phyloP scores from a whole-genome alignment of 2,888 invertebrate genomes.

The Cantharis rustica region DNA sequence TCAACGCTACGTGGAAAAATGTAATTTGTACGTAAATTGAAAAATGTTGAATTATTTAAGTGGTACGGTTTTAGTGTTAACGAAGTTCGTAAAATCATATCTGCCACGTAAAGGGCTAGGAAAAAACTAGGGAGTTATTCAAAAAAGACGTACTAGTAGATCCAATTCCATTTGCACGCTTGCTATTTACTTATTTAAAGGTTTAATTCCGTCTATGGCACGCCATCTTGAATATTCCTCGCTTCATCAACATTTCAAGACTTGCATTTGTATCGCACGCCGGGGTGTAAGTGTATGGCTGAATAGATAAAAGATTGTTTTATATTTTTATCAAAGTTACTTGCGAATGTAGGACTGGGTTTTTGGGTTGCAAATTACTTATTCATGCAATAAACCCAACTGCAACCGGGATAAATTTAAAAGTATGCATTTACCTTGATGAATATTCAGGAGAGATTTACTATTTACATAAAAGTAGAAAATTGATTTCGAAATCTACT shows the following conservation, averaged over 20 bases:
- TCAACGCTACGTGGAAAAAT: neutral
- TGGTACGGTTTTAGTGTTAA: neutral
- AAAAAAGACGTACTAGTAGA: constrained; percentile 17
- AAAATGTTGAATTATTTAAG: neutral
- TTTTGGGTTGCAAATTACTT: neutral
- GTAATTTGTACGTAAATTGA: neutral
- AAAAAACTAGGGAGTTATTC: constrained; percentile 8
- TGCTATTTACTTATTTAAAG: constrained; percentile 46
- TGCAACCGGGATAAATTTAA: neutral
- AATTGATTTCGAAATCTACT: neutral
- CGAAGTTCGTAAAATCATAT: neutral
- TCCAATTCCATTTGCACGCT: constrained; percentile 36
- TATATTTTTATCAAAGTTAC: neutral
- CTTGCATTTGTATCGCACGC: constrained; percentile 29
- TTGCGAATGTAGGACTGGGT: neutral
- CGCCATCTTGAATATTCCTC: constrained; percentile 42
- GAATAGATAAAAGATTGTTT: constrained; percentile 32
- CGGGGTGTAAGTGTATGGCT: constrained; percentile 32
- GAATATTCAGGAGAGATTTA: neutral
- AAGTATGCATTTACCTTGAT: neutral
- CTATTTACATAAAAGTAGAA: neutral
- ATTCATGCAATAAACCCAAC: neutral
- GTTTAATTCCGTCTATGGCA: constrained; percentile 48
- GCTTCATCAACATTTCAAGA: constrained; percentile 48
- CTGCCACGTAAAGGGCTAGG: neutral